A percentile compares a stretch with the other conserved stretches of the same genome.
These are phyloP conservation scores for Vicugna pacos DNA, from an alignment of 2,113 vertebrate species.

Conservation along the genomic window DNA sequence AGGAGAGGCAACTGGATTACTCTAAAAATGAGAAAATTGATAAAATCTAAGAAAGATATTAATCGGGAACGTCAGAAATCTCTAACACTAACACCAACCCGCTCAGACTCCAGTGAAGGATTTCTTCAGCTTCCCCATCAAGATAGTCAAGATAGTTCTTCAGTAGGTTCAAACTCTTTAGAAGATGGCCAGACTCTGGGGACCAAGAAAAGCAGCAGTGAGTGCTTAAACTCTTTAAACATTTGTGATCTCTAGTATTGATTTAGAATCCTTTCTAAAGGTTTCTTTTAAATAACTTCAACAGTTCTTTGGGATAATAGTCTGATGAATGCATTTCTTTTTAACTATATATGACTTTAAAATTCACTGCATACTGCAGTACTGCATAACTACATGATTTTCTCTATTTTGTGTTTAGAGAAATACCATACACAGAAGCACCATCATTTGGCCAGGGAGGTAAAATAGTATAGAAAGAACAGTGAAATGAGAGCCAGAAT, in stretches of 20 bases:
- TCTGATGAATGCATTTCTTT: conserved; percentile 59
- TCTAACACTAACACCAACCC: conserved; percentile 93
- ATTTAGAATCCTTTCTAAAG: conserved; percentile 58
- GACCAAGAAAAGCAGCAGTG: conserved; percentile 96
- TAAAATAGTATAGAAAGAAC: conserved; percentile 50
- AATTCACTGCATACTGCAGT: conserved; percentile 24
- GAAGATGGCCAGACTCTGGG: conserved; percentile 93
- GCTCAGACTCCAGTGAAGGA: conserved; percentile 94
- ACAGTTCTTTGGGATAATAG: conserved; percentile 5
- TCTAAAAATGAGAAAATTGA: conserved; percentile 98
- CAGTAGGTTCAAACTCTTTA: conserved; percentile 96
- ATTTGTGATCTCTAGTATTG: background rate
- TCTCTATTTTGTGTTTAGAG: conserved; percentile 39
- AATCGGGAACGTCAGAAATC: conserved; percentile 96
- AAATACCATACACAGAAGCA: background rate
- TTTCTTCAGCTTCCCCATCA: conserved; percentile 93
- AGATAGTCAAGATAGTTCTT: conserved; percentile 98
- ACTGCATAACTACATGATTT: background rate
- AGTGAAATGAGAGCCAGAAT: conserved; percentile 5
- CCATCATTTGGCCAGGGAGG: background rate
- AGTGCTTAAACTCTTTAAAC: conserved; percentile 86
- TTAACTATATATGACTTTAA: conserved; percentile 37
- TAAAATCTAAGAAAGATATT: conserved; percentile 95
- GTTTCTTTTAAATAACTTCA: conserved; percentile 18
- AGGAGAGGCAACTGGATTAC: conserved; percentile 99